A percentile compares a stretch with the other conserved stretches of the same genome.
Evolutionary conservation across 1,140 invertebrate genomes (phyloP).

Genomic region (Apis cerana): DNA sequence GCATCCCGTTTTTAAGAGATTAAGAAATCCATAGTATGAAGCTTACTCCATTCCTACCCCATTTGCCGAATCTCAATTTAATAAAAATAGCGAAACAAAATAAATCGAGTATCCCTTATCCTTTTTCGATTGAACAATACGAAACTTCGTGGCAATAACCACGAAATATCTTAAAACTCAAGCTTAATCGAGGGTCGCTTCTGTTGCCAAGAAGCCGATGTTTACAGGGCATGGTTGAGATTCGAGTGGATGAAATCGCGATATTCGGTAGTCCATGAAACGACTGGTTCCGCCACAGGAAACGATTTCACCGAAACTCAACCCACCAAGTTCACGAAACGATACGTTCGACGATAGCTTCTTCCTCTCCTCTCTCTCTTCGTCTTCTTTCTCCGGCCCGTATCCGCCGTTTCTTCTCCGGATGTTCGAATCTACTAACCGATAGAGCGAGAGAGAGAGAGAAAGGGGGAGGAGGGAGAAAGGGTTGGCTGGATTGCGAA

Average conservation of each 20-base stretch:
- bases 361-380: constrained; percentile 5
- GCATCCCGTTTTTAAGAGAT: no score
- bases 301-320: constrained; percentile 55
- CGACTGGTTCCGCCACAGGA: constrained; percentile 53
- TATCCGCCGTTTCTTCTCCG: constrained; percentile 50
- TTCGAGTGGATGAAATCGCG: constrained; percentile 47
- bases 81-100: no score
- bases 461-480: constrained; percentile 8
- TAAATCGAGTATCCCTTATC: no score
- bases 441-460: background rate
- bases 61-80: no score
- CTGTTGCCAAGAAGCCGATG: background rate
- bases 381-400: constrained; percentile 25
- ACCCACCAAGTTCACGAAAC: constrained; percentile 52
- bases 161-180: no score
- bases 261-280: constrained; percentile 57
- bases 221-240: constrained; percentile 51
- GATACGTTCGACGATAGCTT: constrained; percentile 53
- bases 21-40: no score
- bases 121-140: no score
- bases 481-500: constrained; percentile 56
- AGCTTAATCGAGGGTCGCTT: no score
- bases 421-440: constrained; percentile 38
- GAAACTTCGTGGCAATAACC: no score
- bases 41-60: no score